Evolutionary conservation across 2,797 vertebrate genomes (phyloP).

Genomic region (Diplodus puntazzo): DNA sequence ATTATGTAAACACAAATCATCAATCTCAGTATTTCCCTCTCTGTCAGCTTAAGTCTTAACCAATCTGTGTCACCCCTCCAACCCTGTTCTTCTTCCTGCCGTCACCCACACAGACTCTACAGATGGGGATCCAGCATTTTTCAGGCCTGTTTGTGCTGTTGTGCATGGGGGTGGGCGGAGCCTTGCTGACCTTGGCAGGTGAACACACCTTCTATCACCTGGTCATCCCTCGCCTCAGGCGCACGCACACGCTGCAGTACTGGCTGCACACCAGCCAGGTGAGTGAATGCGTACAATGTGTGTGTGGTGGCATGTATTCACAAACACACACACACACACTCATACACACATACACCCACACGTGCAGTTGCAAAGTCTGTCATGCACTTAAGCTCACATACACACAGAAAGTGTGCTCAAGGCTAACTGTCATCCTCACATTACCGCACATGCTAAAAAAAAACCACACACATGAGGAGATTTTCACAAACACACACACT

Average conservation of each 20-base stretch:
- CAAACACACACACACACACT: too few species aligned
- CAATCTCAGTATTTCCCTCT: conserved; percentile 50
- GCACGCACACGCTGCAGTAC: conserved; percentile 89
- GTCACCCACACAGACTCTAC: conserved; percentile 86
- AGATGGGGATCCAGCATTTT: conserved; percentile 96
- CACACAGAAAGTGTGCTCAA: conserved; percentile 4
- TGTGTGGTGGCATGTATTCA: background rate
- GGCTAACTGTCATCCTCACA: background rate
- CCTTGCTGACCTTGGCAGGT: conserved; percentile 91
- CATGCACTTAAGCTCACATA: background rate
- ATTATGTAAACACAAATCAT: conserved; percentile 71
- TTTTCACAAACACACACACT: background rate
- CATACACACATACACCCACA: background rate
- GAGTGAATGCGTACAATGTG: conserved; percentile 19
- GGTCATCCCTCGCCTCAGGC: conserved; percentile 90
- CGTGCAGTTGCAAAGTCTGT: background rate
- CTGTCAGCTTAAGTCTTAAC: conserved; percentile 37
- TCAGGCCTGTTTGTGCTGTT: conserved; percentile 94
- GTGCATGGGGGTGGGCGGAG: conserved; percentile 92
- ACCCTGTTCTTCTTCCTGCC: conserved; percentile 2
- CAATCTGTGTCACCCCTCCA: conserved; percentile 48
- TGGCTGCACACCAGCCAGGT: conserved; percentile 98
- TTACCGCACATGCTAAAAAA: conserved; percentile 4
- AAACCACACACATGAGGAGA: conserved; percentile 9
- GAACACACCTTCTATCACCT: conserved; percentile 93